phyloP scores from a whole-genome alignment of 2,797 vertebrate genomes.

The Bucorvus abyssinicus region DNA sequence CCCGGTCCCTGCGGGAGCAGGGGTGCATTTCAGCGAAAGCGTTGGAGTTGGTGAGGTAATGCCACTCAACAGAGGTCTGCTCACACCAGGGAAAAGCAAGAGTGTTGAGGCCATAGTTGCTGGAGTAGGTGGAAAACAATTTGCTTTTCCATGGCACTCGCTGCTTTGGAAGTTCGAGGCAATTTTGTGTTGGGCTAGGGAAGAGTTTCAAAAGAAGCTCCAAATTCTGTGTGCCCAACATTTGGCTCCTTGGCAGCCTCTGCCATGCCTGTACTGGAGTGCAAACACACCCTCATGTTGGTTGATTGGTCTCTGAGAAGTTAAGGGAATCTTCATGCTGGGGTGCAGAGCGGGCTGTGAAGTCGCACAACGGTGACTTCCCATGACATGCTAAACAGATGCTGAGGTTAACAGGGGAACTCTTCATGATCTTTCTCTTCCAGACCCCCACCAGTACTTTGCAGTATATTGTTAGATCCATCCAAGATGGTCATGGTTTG shows the following conservation, averaged over 20 bases:
- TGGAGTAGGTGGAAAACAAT: not conserved
- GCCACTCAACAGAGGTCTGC: not conserved
- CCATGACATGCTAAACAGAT: not conserved
- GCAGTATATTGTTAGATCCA: not conserved
- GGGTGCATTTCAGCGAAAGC: not conserved
- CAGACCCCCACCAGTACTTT: not conserved
- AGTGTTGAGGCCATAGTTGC: not conserved
- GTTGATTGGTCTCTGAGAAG: not conserved
- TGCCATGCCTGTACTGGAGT: not conserved
- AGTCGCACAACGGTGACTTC: fast-evolving
- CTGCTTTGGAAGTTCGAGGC: not conserved
- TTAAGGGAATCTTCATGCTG: not conserved
- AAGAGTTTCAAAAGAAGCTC: not conserved
- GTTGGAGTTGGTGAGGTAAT: not conserved
- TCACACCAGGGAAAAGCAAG: not conserved
- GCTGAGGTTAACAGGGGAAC: not conserved
- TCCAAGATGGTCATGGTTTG: not conserved
- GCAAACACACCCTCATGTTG: not conserved
- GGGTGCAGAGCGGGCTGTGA: not conserved
- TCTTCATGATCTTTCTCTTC: not conserved
- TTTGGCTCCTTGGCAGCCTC: not conserved
- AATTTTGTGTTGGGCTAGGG: not conserved
- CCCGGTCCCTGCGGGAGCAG: fast-evolving
- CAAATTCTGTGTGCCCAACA: not conserved
- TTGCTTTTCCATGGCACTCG: fast-evolving